Percentiles rank a stretch among this genome's conserved stretches.
Conservation (phyloP, 2,113 vertebrate genomes). For the Toxotes jaculatrix region DNA sequence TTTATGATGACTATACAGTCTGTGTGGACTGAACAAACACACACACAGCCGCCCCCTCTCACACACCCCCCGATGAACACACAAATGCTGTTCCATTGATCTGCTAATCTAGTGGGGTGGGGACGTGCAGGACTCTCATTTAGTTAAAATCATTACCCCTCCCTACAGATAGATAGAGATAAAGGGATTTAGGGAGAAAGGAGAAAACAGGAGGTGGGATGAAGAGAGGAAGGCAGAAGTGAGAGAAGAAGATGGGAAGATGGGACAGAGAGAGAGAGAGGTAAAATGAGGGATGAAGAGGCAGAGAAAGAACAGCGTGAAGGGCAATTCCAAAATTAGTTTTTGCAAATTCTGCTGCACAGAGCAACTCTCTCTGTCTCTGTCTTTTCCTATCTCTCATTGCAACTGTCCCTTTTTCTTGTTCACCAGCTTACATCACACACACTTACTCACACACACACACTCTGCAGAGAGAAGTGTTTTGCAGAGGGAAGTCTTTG, state of each 20-base stretch:
- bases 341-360: conserved; percentile 31
- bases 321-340: conserved; percentile 7
- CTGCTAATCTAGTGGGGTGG: conserved; percentile 64
- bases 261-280: not conserved
- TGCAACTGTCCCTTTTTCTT: conserved; percentile 12
- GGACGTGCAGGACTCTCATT: conserved; percentile 72
- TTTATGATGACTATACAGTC: conserved; percentile 59
- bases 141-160: conserved; percentile 73
- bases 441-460: conserved; percentile 21
- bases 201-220: conserved; percentile 13
- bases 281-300: not conserved
- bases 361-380: conserved; percentile 23
- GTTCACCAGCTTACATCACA: not conserved
- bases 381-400: conserved; percentile 8
- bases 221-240: not conserved
- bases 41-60: conserved; percentile 22
- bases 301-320: not conserved
- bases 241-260: not conserved
- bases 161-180: conserved; percentile 61
- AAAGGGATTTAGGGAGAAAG: conserved; percentile 42
- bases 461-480: conserved; percentile 56
- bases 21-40: conserved; percentile 24
- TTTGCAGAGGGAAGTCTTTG: conserved; percentile 60
- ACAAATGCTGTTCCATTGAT: conserved; percentile 72
- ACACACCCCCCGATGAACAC: conserved; percentile 35